These are phyloP conservation scores for Aleiodes testaceus DNA, from an alignment of 2,888 invertebrate species.

Conservation along the genomic window DNA sequence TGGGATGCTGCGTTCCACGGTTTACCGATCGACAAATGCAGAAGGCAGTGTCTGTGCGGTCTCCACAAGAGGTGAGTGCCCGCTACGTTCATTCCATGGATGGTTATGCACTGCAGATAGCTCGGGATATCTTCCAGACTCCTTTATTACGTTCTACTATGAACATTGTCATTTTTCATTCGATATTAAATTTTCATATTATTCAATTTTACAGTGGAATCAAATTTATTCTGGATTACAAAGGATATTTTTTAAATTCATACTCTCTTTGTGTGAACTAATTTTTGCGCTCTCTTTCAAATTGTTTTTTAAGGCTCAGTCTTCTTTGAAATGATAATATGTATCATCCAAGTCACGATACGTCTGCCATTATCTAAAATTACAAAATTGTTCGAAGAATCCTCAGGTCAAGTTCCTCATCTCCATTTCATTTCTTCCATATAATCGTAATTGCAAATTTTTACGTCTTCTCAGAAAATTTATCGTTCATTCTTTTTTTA, in stretches of 20 bases:
- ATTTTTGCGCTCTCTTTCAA: neutral
- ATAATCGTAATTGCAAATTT: constrained; percentile 32
- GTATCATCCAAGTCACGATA: constrained; percentile 2
- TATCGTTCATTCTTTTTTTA: constrained; percentile 7
- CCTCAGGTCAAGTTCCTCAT: constrained; percentile 15
- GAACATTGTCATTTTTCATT: constrained; percentile 27
- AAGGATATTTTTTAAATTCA: too few relatives aligned
- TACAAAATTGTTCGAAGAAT: constrained; percentile 25
- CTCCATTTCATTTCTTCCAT: constrained; percentile 15
- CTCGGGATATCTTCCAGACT: constrained; percentile 14
- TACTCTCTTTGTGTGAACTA: neutral
- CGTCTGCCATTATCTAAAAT: constrained; percentile 29
- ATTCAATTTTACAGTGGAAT: neutral
- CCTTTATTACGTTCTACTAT: constrained; percentile 22
- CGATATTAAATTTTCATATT: neutral
- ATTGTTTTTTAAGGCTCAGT: neutral
- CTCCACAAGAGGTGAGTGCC: constrained; percentile 40
- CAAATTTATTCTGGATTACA: neutral
- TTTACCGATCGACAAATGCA: constrained; percentile 36
- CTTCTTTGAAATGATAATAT: constrained; percentile 11
- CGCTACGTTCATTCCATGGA: constrained; percentile 39
- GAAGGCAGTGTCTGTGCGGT: constrained; percentile 36
- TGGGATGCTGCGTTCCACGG: constrained; percentile 42
- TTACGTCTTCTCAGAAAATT: constrained; percentile 18
- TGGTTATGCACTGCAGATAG: constrained; percentile 23